Conservation (phyloP, 2,797 vertebrate genomes). For the Cossypha caffra region DNA sequence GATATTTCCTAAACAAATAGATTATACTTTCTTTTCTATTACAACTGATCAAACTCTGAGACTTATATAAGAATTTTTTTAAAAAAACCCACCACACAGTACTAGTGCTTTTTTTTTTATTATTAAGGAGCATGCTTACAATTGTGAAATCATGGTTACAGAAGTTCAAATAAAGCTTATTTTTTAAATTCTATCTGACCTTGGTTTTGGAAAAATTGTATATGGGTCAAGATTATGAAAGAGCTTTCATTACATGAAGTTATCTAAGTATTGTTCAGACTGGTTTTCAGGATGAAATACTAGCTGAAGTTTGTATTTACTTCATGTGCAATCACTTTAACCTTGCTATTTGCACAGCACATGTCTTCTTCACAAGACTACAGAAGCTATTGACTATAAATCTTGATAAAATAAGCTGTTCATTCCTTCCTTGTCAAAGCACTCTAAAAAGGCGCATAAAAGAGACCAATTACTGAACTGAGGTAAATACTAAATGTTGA, state of each 20-base stretch:
- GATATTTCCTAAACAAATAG: slow-evolving; percentile 70
- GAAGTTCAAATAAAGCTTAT: slow-evolving; percentile 46
- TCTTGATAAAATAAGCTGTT: slow-evolving; percentile 79
- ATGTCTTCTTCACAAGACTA: slow-evolving; percentile 76
- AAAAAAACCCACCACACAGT: background rate
- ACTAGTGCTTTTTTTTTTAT: slow-evolving; percentile 37
- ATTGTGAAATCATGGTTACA: slow-evolving; percentile 56
- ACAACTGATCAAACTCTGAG: slow-evolving; percentile 70
- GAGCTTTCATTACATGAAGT: slow-evolving; percentile 75
- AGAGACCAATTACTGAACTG: slow-evolving; percentile 74
- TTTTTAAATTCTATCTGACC: slow-evolving; percentile 75
- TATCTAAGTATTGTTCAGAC: slow-evolving; percentile 77
- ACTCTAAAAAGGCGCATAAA: slow-evolving; percentile 61
- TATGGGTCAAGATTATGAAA: slow-evolving; percentile 71
- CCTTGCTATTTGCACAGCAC: slow-evolving; percentile 79
- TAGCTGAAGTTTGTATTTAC: slow-evolving; percentile 80
- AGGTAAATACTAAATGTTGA: slow-evolving; percentile 60
- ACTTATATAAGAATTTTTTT: slow-evolving; percentile 3
- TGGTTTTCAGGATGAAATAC: slow-evolving; percentile 80
- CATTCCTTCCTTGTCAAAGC: slow-evolving; percentile 77
- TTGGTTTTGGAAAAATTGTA: slow-evolving; percentile 78
- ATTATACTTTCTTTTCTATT: slow-evolving; percentile 62
- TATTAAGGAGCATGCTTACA: slow-evolving; percentile 57
- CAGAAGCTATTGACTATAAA: slow-evolving; percentile 75
- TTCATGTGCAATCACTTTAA: slow-evolving; percentile 77